Evolutionary conservation across 1,140 invertebrate genomes (phyloP).

Genomic region (Drosophila ogumai): DNA sequence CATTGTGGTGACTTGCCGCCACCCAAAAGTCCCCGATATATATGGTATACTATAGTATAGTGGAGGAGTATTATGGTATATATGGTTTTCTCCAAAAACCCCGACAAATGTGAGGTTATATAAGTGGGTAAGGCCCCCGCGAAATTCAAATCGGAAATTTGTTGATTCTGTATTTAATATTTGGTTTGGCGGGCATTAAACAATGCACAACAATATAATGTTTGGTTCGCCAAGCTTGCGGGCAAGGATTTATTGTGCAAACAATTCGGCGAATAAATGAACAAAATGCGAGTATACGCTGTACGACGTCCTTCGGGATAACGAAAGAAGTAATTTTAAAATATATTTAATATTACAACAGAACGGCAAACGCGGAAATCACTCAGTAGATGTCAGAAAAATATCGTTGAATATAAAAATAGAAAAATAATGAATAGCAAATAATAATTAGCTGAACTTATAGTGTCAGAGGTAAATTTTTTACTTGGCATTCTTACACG

Average conservation of each 20-base stretch:
- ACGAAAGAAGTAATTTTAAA: neutral
- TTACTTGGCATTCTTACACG: conserved; percentile 8
- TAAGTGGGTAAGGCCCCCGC: conserved; percentile 9
- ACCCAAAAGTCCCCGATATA: neutral
- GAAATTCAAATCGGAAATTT: conserved; percentile 35
- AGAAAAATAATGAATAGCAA: no score
- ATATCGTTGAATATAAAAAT: neutral
- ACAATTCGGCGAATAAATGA: conserved; percentile 23
- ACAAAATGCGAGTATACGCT: conserved; percentile 15
- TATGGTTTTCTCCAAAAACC: conserved; percentile 4
- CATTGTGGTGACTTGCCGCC: conserved; percentile 29
- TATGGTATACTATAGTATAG: neutral
- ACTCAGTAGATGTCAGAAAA: neutral
- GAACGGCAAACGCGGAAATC: no score
- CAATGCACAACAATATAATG: conserved; percentile 22
- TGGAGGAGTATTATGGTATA: neutral
- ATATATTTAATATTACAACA: neutral
- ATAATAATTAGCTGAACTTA: no score
- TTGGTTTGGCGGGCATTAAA: conserved; percentile 38
- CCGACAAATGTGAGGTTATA: conserved; percentile 29
- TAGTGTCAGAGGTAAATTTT: neutral
- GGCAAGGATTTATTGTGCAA: conserved; percentile 33
- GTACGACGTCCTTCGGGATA: neutral
- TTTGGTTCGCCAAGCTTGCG: conserved; percentile 21
- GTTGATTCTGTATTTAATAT: conserved; percentile 55